phyloP scores from a whole-genome alignment of 1,140 invertebrate species.

The Helicoverpa zea region DNA sequence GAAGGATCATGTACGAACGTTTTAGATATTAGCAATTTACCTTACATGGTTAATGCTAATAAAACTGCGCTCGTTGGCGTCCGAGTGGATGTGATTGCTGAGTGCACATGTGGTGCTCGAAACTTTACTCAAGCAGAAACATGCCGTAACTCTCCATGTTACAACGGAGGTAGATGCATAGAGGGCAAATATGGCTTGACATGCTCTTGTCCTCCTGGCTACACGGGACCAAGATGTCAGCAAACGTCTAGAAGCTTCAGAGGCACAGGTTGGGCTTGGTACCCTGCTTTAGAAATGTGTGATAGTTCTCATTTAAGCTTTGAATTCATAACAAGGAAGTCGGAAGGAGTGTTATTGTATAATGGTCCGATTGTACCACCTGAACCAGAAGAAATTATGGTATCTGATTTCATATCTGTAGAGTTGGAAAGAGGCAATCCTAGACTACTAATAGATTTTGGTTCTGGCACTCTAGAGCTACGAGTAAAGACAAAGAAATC shows the following conservation, averaged over 20 bases:
- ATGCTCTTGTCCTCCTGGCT: conserved; percentile 96
- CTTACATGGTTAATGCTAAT: conserved; percentile 98
- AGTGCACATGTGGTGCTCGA: conserved; percentile 96
- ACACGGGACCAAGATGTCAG: conserved; percentile 98
- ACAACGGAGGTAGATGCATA: conserved; percentile 97
- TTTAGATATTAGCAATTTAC: conserved; percentile 95
- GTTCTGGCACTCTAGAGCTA: conserved; percentile 96
- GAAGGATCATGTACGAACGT: conserved; percentile 98
- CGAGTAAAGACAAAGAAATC: conserved; percentile 95
- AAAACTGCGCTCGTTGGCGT: conserved; percentile 98
- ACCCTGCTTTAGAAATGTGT: conserved; percentile 98
- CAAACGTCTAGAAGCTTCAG: conserved; percentile 97
- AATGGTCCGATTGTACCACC: conserved; percentile 98
- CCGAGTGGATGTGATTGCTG: conserved; percentile 94
- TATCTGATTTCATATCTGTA: conserved; percentile 97
- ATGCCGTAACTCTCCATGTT: conserved; percentile 96
- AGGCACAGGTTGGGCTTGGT: conserved; percentile 98
- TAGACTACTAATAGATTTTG: conserved; percentile 96
- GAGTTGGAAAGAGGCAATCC: conserved; percentile 97
- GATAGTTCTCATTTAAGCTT: conserved; percentile 97
- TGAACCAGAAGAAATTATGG: conserved; percentile 95
- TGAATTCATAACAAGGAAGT: conserved; percentile 97
- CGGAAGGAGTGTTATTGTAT: conserved; percentile 97
- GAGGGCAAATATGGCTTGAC: conserved; percentile 95
- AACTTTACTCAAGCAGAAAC: conserved; percentile 96